These are phyloP conservation scores for Geopemphigus sp. DNA, from an alignment of 1,140 invertebrate genomes.

Conservation along the genomic window DNA sequence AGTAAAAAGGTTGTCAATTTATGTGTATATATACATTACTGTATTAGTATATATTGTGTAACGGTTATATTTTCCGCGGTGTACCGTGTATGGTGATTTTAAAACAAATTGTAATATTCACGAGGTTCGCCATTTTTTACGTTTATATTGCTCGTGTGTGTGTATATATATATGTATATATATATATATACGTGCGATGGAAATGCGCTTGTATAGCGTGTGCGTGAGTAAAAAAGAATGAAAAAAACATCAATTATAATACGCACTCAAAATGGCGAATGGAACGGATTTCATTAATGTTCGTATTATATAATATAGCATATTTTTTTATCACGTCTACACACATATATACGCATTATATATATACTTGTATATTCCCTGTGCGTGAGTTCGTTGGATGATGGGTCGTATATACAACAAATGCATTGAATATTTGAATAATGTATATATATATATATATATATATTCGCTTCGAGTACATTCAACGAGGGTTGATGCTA, in stretches of 20 bases:
- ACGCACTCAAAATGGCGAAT: conserved; percentile 39
- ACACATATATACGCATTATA: not conserved
- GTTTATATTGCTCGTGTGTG: no score
- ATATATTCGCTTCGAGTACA: not conserved
- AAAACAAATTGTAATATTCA: conserved; percentile 19
- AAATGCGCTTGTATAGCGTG: not conserved
- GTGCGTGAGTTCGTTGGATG: not conserved
- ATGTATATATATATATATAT: conserved; percentile 14
- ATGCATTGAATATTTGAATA: not conserved
- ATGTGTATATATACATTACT: no score
- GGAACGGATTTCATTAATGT: conserved; percentile 45
- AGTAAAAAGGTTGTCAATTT: no score
- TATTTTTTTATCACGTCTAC: conserved; percentile 10
- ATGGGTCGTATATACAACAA: not conserved
- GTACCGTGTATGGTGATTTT: not conserved
- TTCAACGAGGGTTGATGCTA: conserved; percentile 2
- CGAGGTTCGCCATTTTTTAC: conserved; percentile 37
- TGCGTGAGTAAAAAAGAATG: not conserved
- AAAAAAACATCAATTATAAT: conserved; percentile 35
- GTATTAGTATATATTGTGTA: no score
- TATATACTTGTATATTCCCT: conserved; percentile 13
- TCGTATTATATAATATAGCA: conserved; percentile 32
- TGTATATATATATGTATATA: conserved; percentile 2
- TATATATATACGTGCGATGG: not conserved
- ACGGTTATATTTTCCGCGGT: no score